Base-by-base conservation (phyloP, 2,113 vertebrate species). In the Pluvialis apricaria region DNA sequence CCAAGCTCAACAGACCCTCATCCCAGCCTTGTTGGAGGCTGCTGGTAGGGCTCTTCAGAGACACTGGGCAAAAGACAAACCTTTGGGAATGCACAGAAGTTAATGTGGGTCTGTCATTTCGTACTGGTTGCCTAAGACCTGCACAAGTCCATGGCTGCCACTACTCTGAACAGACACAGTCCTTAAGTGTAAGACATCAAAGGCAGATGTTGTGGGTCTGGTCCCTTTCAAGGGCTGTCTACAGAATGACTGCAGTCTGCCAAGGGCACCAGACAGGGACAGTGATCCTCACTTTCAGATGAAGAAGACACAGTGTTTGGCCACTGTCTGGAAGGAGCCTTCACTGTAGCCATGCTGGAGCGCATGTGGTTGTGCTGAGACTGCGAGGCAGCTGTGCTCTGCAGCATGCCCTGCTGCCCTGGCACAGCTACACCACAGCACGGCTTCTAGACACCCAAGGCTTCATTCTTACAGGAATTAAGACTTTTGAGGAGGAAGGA, bases 371-470 rank as follows among this genome's bases (percentile, higher is more conserved):
- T 78, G 34, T 18, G 38, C 34, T 2, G 8, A 69, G 55, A 38
- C 24, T 14, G 19, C 0, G 4, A 85, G 42, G 52, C 31, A 68
- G 52, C 70, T 32, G 38, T 64, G 58, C 10, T 38, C 85, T 11
- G 11, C 47, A 84, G 69, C 25, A 24, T 54, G 60, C 20, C 44
- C 32, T 57, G n/a, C 44, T 90, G 72, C 40, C 55, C 77, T 92
- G 70, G 9, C 54, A 52, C 1, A 5, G 54, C n/a, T 36, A 22
- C 54, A 58, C 51, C 71, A 62, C 0, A 1, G 32, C 51, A 51
- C 1, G 2, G 28, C 49, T 81, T 64, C 81, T 40, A 57, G 61
- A 40, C 54, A 68, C 61, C 28, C 14, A 49, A 57, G 34, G 15
- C 21, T 49, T 71, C 57, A 26, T 51, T 78, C n/a, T 32, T 22